Percentiles rank a stretch among this genome's conserved stretches.
Evolutionary conservation across 2,113 vertebrate species (phyloP).

Genomic region (Megaceryle maxima): DNA sequence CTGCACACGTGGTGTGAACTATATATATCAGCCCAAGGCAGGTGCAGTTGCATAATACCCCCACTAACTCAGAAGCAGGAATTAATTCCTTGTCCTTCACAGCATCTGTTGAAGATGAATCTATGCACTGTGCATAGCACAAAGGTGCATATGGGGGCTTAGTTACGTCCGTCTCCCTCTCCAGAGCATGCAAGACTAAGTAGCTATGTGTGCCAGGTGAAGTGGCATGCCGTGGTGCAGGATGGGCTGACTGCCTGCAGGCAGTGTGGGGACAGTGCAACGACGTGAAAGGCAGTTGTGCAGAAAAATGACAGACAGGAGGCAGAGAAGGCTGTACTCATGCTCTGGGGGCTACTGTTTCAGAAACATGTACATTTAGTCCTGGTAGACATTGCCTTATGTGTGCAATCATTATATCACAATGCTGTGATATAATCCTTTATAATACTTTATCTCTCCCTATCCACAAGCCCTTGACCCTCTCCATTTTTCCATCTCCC

Average conservation of each 20-base stretch:
- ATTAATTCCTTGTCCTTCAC: not conserved
- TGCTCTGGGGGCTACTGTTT: not conserved
- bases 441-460: not conserved
- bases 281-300: fast-evolving
- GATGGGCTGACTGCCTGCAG: not conserved
- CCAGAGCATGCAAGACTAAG: not conserved
- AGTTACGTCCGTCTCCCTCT: not conserved
- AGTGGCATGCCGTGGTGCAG: fast-evolving
- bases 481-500: not conserved
- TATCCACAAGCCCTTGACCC: not conserved
- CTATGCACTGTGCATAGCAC: too few species aligned
- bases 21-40: not conserved
- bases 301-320: not conserved
- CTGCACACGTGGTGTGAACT: not conserved
- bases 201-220: fast-evolving
- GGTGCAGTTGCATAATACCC: not conserved
- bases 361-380: fast-evolving
- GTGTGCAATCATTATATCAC: not conserved
- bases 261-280: too few species aligned
- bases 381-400: not conserved
- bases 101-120: not conserved
- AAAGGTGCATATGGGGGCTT: not conserved
- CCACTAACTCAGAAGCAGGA: not conserved
- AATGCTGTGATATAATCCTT: not conserved
- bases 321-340: not conserved